Conservation (phyloP, 2,113 vertebrate genomes). For the Capra hircus region DNA sequence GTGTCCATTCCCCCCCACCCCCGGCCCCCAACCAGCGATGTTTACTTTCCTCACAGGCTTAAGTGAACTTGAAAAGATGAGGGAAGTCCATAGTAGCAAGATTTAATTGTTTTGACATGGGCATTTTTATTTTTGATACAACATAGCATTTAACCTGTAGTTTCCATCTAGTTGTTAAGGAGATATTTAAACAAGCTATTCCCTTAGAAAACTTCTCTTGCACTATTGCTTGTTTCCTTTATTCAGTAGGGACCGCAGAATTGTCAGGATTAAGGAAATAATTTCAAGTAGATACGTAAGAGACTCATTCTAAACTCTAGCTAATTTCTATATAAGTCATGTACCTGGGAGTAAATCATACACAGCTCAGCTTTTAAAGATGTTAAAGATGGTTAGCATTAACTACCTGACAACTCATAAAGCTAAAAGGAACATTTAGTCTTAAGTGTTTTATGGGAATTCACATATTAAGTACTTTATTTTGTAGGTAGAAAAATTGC, state of each 20-base stretch:
- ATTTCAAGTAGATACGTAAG: not conserved
- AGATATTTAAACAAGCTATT: slow-evolving; percentile 26
- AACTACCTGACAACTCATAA: not conserved
- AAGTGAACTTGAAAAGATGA: slow-evolving; percentile 35
- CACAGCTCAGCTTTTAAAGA: slow-evolving; percentile 31
- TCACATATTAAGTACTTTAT: slow-evolving; percentile 12
- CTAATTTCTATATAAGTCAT: slow-evolving; percentile 9
- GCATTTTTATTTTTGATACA: slow-evolving; percentile 52
- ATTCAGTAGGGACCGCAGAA: not conserved
- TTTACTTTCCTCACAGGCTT: not conserved
- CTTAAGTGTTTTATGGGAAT: slow-evolving; percentile 13
- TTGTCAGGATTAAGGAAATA: slow-evolving; percentile 10
- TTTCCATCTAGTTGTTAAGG: slow-evolving; percentile 18
- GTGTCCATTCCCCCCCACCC: not conserved
- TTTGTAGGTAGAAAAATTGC: not conserved
- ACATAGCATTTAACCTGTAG: not conserved
- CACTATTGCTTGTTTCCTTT: not conserved
- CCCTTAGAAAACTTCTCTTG: not conserved
- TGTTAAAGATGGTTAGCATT: not conserved
- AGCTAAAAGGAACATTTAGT: slow-evolving; percentile 6
- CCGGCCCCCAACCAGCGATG: not conserved
- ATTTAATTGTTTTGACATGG: slow-evolving; percentile 56
- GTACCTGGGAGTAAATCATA: not conserved
- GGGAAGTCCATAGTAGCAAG: slow-evolving; percentile 49
- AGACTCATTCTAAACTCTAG: slow-evolving; percentile 36